These are phyloP conservation scores for Solen grandis DNA, from an alignment of 1,140 invertebrate species.

Conservation along the genomic window DNA sequence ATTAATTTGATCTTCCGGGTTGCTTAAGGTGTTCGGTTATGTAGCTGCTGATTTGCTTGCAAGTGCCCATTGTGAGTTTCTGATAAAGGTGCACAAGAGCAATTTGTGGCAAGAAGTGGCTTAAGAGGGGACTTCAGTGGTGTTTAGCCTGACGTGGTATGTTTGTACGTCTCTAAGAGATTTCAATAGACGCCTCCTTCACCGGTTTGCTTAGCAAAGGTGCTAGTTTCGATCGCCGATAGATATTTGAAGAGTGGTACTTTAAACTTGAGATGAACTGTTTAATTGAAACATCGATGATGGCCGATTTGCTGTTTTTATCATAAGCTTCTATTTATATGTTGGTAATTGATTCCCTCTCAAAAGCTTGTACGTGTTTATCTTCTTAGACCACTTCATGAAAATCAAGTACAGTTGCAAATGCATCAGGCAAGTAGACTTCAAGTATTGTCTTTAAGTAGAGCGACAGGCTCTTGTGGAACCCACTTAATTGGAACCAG, in stretches of 20 bases:
- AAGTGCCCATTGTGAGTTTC: too few species aligned
- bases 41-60: too few species aligned
- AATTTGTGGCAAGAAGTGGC: constrained; percentile 35
- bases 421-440: too few species aligned
- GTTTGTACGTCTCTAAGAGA: constrained; percentile 28
- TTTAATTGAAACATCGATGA: constrained; percentile 1
- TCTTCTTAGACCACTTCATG: background rate
- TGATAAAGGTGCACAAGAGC: too few species aligned
- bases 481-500: too few species aligned
- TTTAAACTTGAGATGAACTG: constrained; percentile 40
- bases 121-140: constrained; percentile 2
- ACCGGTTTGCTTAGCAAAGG: constrained; percentile 9
- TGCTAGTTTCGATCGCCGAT: constrained; percentile 33
- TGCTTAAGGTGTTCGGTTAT: too few species aligned
- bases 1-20: background rate
- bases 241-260: constrained; percentile 39
- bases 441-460: too few species aligned
- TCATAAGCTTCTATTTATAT: background rate
- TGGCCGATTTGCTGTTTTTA: background rate
- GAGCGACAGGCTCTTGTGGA: too few species aligned
- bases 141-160: constrained; percentile 17
- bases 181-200: constrained; percentile 23
- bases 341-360: background rate
- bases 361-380: background rate
- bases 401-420: too few species aligned